Evolutionary conservation across 1,140 invertebrate species (phyloP).

Genomic region (Heliconius congener): DNA sequence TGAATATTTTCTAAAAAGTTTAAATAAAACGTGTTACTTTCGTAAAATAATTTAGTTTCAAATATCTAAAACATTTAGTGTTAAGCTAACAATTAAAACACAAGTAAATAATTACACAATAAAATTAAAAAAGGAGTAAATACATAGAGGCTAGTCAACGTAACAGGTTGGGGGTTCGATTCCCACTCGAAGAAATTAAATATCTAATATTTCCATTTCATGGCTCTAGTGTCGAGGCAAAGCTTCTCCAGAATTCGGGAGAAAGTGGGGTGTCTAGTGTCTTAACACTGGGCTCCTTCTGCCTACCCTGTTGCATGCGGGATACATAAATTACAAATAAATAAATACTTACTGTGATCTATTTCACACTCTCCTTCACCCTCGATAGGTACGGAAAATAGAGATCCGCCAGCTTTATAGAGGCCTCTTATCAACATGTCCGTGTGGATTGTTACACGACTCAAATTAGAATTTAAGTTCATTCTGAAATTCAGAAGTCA

Average conservation of each 20-base stretch:
- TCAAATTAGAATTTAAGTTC: neutral
- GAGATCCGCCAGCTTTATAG: conserved; percentile 57
- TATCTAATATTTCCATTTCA: no score
- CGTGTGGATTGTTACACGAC: conserved; percentile 38
- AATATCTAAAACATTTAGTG: no score
- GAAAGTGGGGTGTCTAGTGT: no score
- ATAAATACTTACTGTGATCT: conserved; percentile 46
- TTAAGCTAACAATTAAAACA: neutral
- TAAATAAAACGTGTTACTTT: neutral
- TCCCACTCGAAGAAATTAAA: no score
- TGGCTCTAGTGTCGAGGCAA: no score
- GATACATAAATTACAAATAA: neutral
- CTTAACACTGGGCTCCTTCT: no score
- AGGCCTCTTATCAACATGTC: conserved; percentile 49
- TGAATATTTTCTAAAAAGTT: conserved; percentile 51
- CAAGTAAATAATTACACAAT: neutral
- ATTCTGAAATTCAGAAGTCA: neutral
- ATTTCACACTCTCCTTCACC: conserved; percentile 58
- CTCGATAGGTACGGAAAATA: conserved; percentile 64
- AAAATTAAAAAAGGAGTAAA: neutral
- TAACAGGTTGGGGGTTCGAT: no score
- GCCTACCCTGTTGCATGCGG: no score
- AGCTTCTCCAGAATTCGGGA: no score
- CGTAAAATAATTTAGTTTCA: no score
- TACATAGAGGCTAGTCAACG: no score